phyloP scores from a whole-genome alignment of 2,888 invertebrate genomes.

The Lasioglossum morio region DNA sequence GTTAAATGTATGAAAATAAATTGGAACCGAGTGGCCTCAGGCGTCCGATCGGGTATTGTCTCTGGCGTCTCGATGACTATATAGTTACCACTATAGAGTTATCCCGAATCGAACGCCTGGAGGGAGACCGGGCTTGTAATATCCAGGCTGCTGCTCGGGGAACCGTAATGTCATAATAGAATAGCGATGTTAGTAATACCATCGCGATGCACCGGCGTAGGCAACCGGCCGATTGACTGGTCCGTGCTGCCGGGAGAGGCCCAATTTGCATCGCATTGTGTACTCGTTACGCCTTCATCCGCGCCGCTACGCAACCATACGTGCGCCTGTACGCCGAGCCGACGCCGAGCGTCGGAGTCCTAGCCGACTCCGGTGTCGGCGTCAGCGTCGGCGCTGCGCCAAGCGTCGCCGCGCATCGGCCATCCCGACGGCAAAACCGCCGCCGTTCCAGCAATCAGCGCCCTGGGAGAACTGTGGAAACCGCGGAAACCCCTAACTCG shows the following conservation, averaged over 20 bases:
- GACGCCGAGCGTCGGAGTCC: slow-evolving; percentile 21
- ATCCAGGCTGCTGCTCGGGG: slow-evolving; percentile 72
- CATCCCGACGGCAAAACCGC: slow-evolving; percentile 69
- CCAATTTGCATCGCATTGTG: slow-evolving; percentile 84
- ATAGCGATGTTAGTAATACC: slow-evolving; percentile 84
- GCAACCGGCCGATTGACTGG: slow-evolving; percentile 76
- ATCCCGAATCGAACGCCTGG: slow-evolving; percentile 82
- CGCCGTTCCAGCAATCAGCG: slow-evolving; percentile 78
- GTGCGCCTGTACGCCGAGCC: slow-evolving; percentile 7
- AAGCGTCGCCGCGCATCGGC: slow-evolving; percentile 44
- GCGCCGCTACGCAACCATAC: slow-evolving; percentile 19
- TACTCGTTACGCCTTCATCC: slow-evolving; percentile 83
- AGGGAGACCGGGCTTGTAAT: slow-evolving; percentile 72
- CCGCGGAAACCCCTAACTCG: slow-evolving; percentile 79
- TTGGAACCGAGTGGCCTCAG: slow-evolving; percentile 54
- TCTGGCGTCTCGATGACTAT: slow-evolving; percentile 76
- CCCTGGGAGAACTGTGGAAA: slow-evolving; percentile 76
- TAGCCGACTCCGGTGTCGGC: slow-evolving; percentile 23
- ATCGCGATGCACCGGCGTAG: slow-evolving; percentile 73
- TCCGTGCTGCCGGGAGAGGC: slow-evolving; percentile 67
- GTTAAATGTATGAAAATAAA: slow-evolving; percentile 59
- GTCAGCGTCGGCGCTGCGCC: slow-evolving; percentile 23
- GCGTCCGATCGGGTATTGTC: slow-evolving; percentile 64
- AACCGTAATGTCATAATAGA: slow-evolving; percentile 83
- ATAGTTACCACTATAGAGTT: slow-evolving; percentile 78